phyloP scores from a whole-genome alignment of 2,888 invertebrate species.

The Allolobophora icterica region DNA sequence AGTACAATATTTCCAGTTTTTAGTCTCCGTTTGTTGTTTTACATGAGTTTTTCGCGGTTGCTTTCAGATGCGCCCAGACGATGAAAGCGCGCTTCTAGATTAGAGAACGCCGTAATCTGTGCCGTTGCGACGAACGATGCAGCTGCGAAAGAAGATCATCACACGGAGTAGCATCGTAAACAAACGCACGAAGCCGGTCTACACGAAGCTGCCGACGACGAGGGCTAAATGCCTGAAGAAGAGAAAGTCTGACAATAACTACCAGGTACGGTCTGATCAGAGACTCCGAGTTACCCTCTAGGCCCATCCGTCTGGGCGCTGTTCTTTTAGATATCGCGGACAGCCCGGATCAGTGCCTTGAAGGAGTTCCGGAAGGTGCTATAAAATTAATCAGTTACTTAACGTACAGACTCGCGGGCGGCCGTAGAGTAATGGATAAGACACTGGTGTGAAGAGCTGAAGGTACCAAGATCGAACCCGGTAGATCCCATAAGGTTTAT shows the following conservation, averaged over 20 bases:
- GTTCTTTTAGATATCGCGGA: neutral
- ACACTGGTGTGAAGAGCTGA: too few species aligned
- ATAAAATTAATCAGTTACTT: neutral
- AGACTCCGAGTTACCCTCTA: neutral
- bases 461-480: too few species aligned
- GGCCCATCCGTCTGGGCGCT: neutral
- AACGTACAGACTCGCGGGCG: too few species aligned
- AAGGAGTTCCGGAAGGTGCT: neutral
- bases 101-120: neutral
- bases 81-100: neutral
- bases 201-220: conserved; percentile 18
- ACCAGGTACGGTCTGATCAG: neutral
- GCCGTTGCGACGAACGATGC: neutral
- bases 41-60: neutral
- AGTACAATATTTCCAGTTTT: neutral
- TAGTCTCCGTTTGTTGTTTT: neutral
- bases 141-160: conserved; percentile 28
- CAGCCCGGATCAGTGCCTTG: neutral
- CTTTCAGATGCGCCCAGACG: neutral
- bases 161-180: conserved; percentile 27
- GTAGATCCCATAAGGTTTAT: too few species aligned
- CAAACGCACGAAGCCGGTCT: neutral
- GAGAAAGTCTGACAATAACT: neutral
- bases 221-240: neutral
- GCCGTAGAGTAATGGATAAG: too few species aligned